Conservation (phyloP, 30 jellyfish, hydroid and myxozoan species). For the Pseudorhiza aurosa region DNA sequence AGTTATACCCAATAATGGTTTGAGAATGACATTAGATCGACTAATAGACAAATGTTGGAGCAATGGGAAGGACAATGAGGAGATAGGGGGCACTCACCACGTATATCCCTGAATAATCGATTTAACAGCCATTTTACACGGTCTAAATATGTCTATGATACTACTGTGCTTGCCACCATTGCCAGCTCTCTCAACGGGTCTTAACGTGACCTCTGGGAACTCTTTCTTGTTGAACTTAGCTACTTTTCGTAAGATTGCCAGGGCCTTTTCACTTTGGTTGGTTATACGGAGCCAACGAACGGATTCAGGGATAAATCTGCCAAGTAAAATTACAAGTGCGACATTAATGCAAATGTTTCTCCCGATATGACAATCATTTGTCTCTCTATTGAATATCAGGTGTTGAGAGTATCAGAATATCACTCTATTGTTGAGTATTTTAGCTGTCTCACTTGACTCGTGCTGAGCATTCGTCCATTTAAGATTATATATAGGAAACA, state of each 20-base stretch:
- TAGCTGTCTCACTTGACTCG: no score
- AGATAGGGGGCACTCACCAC: conserved; percentile 19
- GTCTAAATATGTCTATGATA: conserved; percentile 62
- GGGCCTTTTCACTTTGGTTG: conserved; percentile 66
- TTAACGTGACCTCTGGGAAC: conserved; percentile 53
- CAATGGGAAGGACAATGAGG: no score
- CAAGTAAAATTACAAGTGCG: not conserved
- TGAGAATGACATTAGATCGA: no score
- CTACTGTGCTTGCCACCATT: conserved; percentile 21
- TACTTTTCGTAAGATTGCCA: conserved; percentile 26
- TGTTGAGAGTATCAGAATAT: no score
- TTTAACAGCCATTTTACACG: conserved; percentile 53
- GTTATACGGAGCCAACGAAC: conserved; percentile 82
- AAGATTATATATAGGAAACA: no score
- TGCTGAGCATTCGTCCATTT: no score
- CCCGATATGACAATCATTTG: no score
- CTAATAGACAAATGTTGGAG: no score
- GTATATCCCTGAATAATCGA: conserved; percentile 54
- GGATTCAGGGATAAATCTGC: conserved; percentile 88
- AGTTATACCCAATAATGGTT: no score
- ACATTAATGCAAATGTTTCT: no score
- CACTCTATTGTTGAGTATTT: no score
- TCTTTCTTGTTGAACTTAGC: conserved; percentile 74
- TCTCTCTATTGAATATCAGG: no score
- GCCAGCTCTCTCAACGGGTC: not conserved